Evolutionary conservation across 1,140 invertebrate species (phyloP).

Genomic region (Sipha flava): DNA sequence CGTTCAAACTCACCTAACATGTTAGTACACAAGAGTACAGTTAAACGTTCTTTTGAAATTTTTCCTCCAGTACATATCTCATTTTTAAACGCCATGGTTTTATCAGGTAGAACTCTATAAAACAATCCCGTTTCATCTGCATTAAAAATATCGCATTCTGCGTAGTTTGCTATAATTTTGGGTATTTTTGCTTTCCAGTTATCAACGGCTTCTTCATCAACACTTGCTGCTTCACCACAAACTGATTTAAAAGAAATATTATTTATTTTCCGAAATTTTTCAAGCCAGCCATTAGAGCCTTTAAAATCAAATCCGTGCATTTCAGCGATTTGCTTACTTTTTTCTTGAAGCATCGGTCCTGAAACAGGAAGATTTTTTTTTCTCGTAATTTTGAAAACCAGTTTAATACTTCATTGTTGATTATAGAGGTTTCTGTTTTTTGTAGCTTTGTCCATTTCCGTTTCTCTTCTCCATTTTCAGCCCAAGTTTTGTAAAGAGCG

Average conservation of each 20-base stretch:
- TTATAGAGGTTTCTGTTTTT: too few relatives aligned
- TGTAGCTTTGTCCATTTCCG: too few relatives aligned
- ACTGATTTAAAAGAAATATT: background rate
- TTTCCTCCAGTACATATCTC: too few relatives aligned
- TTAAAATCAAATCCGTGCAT: background rate
- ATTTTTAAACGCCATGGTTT: too few relatives aligned
- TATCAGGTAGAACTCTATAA: background rate
- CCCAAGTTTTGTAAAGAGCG: too few relatives aligned
- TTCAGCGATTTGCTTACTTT: background rate
- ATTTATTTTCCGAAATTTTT: background rate
- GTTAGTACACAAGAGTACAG: background rate
- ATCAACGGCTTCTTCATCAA: background rate
- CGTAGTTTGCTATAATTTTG: background rate
- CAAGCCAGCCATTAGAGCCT: background rate
- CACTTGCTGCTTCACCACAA: background rate
- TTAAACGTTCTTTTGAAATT: too few relatives aligned
- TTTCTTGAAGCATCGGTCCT: background rate
- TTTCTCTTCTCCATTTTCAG: too few relatives aligned
- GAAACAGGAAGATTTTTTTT: background rate
- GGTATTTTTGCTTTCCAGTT: background rate
- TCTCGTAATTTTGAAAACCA: too few relatives aligned
- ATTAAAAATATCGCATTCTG: too few relatives aligned
- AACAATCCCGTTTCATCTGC: too few relatives aligned
- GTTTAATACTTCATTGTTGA: too few relatives aligned
- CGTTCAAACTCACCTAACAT: too few relatives aligned